Evolutionary conservation across 1,140 invertebrate genomes (phyloP).

Genomic region (Reticulitermes speratus): DNA sequence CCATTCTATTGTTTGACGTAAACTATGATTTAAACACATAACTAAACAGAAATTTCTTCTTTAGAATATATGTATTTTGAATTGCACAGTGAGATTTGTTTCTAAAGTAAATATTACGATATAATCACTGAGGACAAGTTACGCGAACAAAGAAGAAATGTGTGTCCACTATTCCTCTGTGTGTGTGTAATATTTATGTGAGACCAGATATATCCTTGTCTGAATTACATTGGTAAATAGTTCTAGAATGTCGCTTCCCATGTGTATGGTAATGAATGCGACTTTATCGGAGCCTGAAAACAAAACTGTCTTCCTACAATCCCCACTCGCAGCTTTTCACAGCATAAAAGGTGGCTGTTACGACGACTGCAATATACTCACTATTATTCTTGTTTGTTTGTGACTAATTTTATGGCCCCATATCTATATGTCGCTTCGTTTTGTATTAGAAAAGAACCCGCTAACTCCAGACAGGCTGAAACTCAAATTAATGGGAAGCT

Average conservation of each 20-base stretch:
- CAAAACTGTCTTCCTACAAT: not conserved
- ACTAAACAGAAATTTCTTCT: not conserved
- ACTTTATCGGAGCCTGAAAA: not conserved
- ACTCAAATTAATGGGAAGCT: not conserved
- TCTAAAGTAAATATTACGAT: not conserved
- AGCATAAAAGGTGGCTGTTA: not conserved
- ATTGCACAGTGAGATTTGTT: not conserved
- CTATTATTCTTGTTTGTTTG: conserved; percentile 12
- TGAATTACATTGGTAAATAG: not conserved
- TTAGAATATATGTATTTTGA: not conserved
- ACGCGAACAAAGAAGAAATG: not conserved
- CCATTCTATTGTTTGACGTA: not conserved
- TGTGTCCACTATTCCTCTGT: not conserved
- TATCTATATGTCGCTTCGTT: conserved; percentile 1
- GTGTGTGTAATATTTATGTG: not conserved
- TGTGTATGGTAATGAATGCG: not conserved
- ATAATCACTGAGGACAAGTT: not conserved
- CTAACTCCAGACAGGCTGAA: conserved; percentile 14
- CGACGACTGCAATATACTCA: not conserved
- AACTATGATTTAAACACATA: not conserved
- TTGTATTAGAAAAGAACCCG: not conserved
- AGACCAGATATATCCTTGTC: not conserved
- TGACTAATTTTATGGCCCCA: not conserved
- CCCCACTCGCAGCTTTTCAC: not conserved
- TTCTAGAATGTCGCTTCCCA: conserved; percentile 10